Percentiles rank a stretch among this genome's conserved stretches.
Evolutionary conservation across 2,888 invertebrate genomes (phyloP).

Genomic region (Sacculina carcini): DNA sequence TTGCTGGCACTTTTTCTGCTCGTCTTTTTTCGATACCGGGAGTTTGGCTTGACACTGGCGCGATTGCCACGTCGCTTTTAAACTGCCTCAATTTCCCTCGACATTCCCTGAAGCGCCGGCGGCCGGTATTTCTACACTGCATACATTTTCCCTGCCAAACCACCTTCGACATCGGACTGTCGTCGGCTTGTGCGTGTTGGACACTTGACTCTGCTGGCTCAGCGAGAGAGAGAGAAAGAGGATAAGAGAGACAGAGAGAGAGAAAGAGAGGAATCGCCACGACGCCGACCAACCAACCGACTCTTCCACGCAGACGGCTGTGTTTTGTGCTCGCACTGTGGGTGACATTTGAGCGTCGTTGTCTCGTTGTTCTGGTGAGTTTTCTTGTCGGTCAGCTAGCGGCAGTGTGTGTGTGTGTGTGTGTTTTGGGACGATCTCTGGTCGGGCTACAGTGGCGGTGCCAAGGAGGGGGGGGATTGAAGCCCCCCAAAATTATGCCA

Average conservation of each 20-base stretch:
- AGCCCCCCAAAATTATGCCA: no score
- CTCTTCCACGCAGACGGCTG: no score
- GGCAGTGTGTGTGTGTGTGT: neutral
- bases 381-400: neutral
- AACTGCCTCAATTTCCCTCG: no score
- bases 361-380: neutral
- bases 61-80: no score
- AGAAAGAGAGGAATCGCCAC: neutral
- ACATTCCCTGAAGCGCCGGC: no score
- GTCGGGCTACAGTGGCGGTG: no score
- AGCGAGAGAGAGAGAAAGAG: neutral
- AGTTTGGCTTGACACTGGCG: no score
- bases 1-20: no score
- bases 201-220: neutral
- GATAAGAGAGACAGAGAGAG: neutral
- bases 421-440: neutral
- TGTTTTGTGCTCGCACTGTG: no score
- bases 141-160: neutral
- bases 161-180: neutral
- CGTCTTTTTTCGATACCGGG: no score
- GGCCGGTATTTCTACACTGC: neutral
- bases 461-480: no score
- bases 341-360: neutral
- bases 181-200: neutral
- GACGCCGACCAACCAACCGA: no score